Evolutionary conservation across 2,888 invertebrate species (phyloP).

Genomic region (Cheilosia urbana): DNA sequence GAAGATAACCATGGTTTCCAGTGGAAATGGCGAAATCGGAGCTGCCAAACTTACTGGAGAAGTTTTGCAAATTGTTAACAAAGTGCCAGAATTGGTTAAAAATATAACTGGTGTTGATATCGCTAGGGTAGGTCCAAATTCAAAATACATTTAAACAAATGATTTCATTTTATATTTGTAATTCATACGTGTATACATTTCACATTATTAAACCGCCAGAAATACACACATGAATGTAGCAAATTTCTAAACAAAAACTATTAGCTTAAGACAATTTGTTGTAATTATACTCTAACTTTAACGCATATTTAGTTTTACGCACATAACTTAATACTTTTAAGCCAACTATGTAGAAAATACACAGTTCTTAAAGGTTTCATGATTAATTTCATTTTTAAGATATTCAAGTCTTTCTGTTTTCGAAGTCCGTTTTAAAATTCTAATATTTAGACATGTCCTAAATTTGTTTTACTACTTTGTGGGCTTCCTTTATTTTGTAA

Average conservation of each 20-base stretch:
- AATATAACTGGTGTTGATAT: conserved; percentile 97
- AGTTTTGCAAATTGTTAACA: conserved; percentile 95
- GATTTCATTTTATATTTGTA: conserved; percentile 1
- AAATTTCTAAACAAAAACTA: background rate
- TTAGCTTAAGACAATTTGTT: background rate
- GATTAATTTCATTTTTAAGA: background rate
- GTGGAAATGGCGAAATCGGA: conserved; percentile 95
- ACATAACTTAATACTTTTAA: no score
- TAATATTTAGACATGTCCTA: no score
- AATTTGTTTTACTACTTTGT: no score
- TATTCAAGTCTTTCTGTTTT: no score
- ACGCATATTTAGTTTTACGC: no score
- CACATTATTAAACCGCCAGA: background rate
- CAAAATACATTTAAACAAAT: conserved; percentile 83
- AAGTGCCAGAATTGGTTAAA: conserved; percentile 96
- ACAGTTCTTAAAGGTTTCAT: background rate
- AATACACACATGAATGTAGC: background rate
- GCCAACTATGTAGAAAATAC: background rate
- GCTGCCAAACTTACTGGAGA: conserved; percentile 97
- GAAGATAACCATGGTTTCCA: conserved; percentile 98
- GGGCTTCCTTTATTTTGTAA: no score
- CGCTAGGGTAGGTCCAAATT: conserved; percentile 88
- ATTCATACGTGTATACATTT: conserved; percentile 4
- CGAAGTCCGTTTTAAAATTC: no score
- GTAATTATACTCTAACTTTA: background rate